These are phyloP conservation scores for Torymus aiolomorphi DNA, from an alignment of 2,888 invertebrate species.

Conservation along the genomic window DNA sequence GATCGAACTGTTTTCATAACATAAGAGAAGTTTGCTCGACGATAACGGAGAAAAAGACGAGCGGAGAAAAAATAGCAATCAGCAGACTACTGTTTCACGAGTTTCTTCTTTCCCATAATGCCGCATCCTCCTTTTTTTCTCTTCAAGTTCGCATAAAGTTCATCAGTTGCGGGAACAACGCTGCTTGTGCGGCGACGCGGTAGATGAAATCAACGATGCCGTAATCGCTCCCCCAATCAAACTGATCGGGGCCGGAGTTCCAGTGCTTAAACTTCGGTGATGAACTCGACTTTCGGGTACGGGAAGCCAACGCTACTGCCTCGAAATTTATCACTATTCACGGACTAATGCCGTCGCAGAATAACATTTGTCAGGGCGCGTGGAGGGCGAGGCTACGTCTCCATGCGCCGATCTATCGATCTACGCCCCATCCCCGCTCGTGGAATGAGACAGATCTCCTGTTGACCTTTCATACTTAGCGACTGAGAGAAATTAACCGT, in stretches of 20 bases:
- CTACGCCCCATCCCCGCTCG: not conserved
- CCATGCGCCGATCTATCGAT: constrained; percentile 40
- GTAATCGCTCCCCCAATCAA: constrained; percentile 57
- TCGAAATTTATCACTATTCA: constrained; percentile 58
- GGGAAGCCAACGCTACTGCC: constrained; percentile 12
- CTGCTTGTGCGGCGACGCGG: not conserved
- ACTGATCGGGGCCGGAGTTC: constrained; percentile 45
- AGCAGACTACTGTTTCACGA: constrained; percentile 30
- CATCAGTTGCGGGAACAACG: constrained; percentile 12
- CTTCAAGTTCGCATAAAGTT: constrained; percentile 37
- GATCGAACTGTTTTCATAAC: constrained; percentile 42
- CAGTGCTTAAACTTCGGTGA: constrained; percentile 57
- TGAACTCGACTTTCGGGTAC: constrained; percentile 53
- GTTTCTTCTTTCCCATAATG: not conserved
- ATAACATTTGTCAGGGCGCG: constrained; percentile 54
- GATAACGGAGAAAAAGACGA: not conserved
- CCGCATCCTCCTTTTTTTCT: not conserved
- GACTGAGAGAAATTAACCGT: no score
- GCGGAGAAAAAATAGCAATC: constrained; percentile 41
- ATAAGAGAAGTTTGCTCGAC: constrained; percentile 18
- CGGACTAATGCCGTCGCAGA: constrained; percentile 45
- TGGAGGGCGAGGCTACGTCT: constrained; percentile 32
- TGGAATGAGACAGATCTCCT: not conserved
- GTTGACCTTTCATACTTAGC: constrained; percentile 14
- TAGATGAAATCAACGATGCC: constrained; percentile 52